Percentiles rank a stretch among this genome's conserved stretches.
These are phyloP conservation scores for Pristionchus arcanus DNA, from an alignment of 2,888 invertebrate genomes.

Conservation along the genomic window DNA sequence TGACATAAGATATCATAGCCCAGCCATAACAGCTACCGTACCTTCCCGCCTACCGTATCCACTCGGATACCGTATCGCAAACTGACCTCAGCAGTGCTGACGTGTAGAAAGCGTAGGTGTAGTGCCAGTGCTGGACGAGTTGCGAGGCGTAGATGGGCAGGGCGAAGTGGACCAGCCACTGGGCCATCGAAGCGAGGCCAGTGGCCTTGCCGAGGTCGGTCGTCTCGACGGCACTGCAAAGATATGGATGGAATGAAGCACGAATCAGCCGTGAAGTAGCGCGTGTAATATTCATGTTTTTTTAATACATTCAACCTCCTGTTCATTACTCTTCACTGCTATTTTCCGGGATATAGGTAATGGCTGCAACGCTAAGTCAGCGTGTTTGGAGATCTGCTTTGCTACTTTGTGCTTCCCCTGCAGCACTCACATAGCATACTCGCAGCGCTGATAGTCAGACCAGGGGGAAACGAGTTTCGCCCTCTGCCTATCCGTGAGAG, in stretches of 20 bases:
- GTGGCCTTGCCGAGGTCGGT: constrained; percentile 79
- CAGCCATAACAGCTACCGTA: not conserved
- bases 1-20: too few relatives aligned
- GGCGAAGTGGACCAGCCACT: constrained; percentile 78
- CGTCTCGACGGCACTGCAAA: constrained; percentile 74
- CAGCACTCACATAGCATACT: not conserved
- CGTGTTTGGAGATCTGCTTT: too few relatives aligned
- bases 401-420: not conserved
- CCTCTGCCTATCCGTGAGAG: not conserved
- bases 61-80: not conserved
- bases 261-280: not conserved
- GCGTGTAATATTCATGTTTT: not conserved
- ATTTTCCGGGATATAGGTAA: not conserved
- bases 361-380: not conserved
- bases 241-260: not conserved
- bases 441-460: not conserved
- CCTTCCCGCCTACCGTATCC: not conserved
- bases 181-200: constrained; percentile 77
- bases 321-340: not conserved
- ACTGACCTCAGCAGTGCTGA: constrained; percentile 65
- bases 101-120: constrained; percentile 79
- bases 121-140: constrained; percentile 75
- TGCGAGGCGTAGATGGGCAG: constrained; percentile 78
- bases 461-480: constrained; percentile 6
- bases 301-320: not conserved